Evolutionary conservation across 2,888 invertebrate genomes (phyloP), one percentile per base, ranked within the genome.

Genomic region (Cremastobaeus sp.): DNA sequence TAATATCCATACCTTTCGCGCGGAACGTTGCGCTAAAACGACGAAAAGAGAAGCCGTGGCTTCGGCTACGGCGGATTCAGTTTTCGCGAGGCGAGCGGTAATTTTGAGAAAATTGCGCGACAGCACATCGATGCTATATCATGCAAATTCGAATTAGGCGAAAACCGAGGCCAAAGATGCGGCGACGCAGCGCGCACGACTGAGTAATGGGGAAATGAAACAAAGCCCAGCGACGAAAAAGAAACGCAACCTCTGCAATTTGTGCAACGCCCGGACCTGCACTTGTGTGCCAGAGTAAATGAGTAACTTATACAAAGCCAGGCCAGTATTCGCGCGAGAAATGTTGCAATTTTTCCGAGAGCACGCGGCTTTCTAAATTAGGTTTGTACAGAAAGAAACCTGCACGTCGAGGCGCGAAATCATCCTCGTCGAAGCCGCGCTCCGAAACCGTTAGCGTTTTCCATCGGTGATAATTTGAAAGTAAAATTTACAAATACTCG

Each of bases 71-170:
- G n/a, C n/a, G n/a, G 12, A 57, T 32, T 15, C 41, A 34, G 2
- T 66, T 66, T 66, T 66, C 35, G 30, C 11, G 65, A 17, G 12
- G 18, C 25, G n/a, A 8, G 17, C 52, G 20, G 17, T 35, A 52
- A 64, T 37, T 65, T 54, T 4, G 18, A 21, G 35, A 47, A 25
- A n/a, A 48, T 25, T 48, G 28, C 12, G 25, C 17, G 9, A 48
- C 5, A 15, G 12, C 45, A 55, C 17, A 34, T 47, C 37, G 18
- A 59, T 45, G 39, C 37, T 60, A 52, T 60, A 47, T 50, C 37
- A 69, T 69, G 54, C 45, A 52, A 59, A 52, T 69, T 54, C 12
- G 32, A 50, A 69, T 60, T 69, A 69, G 69, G 34, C 37, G 41
- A 60, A 54, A 69, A 68, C 35, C 45, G 59, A 43, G 52, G 8